Evolutionary conservation across 1,140 invertebrate species (phyloP).

Genomic region (Lepidurus packardi): DNA sequence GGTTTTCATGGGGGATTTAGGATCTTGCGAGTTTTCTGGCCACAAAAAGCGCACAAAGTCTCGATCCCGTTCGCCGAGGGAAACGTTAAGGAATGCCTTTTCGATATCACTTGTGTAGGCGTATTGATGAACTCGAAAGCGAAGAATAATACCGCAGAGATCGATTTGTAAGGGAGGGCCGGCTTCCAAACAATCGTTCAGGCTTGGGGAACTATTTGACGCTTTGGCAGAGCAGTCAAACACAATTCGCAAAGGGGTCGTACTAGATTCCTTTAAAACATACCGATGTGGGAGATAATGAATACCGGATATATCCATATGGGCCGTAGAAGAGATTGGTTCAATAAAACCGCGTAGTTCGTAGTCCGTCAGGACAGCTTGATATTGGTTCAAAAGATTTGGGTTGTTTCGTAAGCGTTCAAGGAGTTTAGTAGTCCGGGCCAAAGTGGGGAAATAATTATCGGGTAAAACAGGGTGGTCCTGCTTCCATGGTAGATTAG

Average conservation of each 20-base stretch:
- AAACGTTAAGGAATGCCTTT: conserved; percentile 43
- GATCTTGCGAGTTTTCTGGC: background rate
- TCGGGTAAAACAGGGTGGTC: conserved; percentile 23
- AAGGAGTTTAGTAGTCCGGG: background rate
- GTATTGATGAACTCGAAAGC: conserved; percentile 38
- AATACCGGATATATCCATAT: background rate
- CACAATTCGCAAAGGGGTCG: conserved; percentile 38
- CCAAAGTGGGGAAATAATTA: background rate
- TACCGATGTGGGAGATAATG: conserved; percentile 39
- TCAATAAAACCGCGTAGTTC: conserved; percentile 12
- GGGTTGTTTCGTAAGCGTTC: background rate
- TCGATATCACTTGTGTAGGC: conserved; percentile 43
- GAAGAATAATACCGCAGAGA: conserved; percentile 37
- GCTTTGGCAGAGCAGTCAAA: conserved; percentile 38
- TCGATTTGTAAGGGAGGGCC: conserved; percentile 36
- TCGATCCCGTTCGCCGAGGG: conserved; percentile 27
- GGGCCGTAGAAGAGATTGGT: background rate
- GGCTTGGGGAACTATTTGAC: background rate
- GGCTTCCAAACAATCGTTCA: conserved; percentile 32
- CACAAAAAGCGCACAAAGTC: conserved; percentile 38
- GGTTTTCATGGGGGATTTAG: background rate
- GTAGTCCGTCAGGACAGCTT: background rate
- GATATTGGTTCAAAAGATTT: background rate
- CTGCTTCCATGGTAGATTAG: conserved; percentile 17
- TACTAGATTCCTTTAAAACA: conserved; percentile 36